phyloP scores from a whole-genome alignment of 2,113 vertebrate species.

The Uropsilus gracilis region DNA sequence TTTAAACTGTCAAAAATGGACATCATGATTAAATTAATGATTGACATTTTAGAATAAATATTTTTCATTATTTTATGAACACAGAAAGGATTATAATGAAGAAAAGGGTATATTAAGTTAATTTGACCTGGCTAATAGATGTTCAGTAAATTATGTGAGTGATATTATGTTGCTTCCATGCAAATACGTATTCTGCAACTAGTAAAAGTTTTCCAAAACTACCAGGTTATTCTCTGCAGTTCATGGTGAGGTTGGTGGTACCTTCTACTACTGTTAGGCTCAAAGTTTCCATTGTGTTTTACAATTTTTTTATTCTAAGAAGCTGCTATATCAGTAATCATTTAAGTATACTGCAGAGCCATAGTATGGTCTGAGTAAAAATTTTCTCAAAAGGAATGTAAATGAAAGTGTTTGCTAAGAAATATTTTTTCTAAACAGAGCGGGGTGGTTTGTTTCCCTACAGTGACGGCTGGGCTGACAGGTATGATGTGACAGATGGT shows the following conservation, averaged over 20 bases:
- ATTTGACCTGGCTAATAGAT: not conserved
- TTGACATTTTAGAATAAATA: not conserved
- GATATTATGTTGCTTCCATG: not conserved
- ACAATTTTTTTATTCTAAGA: not conserved
- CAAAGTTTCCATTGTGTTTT: not conserved
- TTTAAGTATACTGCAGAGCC: not conserved
- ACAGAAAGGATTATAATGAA: not conserved
- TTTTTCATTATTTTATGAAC: not conserved
- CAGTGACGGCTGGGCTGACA: conserved; percentile 98
- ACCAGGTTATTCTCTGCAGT: not conserved
- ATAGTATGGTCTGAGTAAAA: not conserved
- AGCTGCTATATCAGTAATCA: not conserved
- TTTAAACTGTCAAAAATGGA: not conserved
- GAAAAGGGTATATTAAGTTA: not conserved
- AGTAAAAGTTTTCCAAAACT: not conserved
- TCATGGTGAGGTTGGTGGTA: not conserved
- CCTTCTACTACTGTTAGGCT: not conserved
- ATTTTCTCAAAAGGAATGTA: not conserved
- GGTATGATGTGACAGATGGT: conserved; percentile 97
- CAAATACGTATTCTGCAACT: not conserved
- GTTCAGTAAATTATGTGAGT: not conserved
- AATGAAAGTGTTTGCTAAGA: not conserved
- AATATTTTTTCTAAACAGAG: not conserved
- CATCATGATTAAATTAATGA: not conserved
- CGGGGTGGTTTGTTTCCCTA: conserved; percentile 56